Evolutionary conservation across 2,113 vertebrate species (phyloP), one percentile per base, ranked within the genome.

Genomic region (Proterorhinus semilunaris): DNA sequence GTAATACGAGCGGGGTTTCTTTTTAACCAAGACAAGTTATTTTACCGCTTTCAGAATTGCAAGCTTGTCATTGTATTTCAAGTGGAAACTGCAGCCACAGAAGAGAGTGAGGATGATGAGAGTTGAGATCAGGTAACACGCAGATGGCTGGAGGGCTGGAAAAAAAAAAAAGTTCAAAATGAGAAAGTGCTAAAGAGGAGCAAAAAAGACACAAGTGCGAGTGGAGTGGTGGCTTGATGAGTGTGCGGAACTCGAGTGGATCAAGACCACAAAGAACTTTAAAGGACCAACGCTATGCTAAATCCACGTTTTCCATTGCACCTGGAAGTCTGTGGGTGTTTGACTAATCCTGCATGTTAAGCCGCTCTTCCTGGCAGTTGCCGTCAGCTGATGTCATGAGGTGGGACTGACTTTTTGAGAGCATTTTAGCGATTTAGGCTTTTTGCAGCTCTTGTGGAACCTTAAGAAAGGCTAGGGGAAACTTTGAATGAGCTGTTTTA

Each of bases 121-220:
- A 58, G 55, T 42, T 58, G 27, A 58, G 55, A 58, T 58, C 55
- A 58, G 55, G 55, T 58, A 42, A 10, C 27, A 58, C 17, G 42
- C 55, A 58, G 27, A 58, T 58, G 55, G 55, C 55, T 42, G 55
- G 27, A 58, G 55, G 12, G 27, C 6, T 42, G 7, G 2, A 21
- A 21, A 21, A 21, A 21, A 47, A 47, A 58, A 58, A 42, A 58
- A 58, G 55, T 42, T 58, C 21, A 42, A 58, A 58, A 42, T 58
- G 55, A 58, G 55, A 58, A 58, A 58, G 10, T 58, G 55, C 55
- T 42, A 27, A 58, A 58, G 55, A 58, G 55, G 54, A 57, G 21
- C 54, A 57, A 57, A 36, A 21, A 13, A 53, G 51, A 55, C 53
- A 55, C 17, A 11, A 36, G 54, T 11, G 3, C 5, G 54, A 36